phyloP scores from a whole-genome alignment of 2,888 invertebrate species.

The Crioceris asparagi region DNA sequence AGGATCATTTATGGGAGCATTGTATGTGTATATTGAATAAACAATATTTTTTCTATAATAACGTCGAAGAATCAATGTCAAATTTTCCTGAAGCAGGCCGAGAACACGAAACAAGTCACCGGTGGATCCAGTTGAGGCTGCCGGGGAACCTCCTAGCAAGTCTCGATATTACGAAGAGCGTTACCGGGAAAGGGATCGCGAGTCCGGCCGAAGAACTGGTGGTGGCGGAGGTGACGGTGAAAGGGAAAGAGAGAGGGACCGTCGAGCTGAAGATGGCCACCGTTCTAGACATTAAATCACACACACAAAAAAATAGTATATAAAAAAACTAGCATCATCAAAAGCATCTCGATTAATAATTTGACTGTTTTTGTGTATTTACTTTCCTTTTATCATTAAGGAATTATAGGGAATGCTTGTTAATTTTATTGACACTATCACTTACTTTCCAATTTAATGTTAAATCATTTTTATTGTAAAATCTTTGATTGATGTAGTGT shows the following conservation, averaged over 20 bases:
- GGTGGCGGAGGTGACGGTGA: conserved; percentile 55
- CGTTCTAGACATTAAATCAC: conserved; percentile 52
- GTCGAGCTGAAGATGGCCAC: conserved; percentile 56
- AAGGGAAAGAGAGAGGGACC: conserved; percentile 53
- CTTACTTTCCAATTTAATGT: too few relatives aligned
- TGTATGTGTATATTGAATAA: too few relatives aligned
- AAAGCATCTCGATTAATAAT: conserved; percentile 9
- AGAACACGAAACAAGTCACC: conserved; percentile 52
- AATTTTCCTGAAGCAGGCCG: conserved; percentile 29
- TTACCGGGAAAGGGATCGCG: conserved; percentile 55
- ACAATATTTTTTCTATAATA: too few relatives aligned
- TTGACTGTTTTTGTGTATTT: conserved; percentile 8
- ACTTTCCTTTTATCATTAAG: too few relatives aligned
- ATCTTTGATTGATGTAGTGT: too few relatives aligned
- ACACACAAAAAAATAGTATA: conserved; percentile 1
- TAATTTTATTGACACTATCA: too few relatives aligned
- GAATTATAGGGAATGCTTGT: too few relatives aligned
- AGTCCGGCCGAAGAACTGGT: conserved; percentile 44
- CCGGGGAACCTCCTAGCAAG: conserved; percentile 24
- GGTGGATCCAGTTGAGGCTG: conserved; percentile 42
- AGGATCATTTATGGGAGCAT: too few relatives aligned
- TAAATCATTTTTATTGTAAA: too few relatives aligned
- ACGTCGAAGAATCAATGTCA: too few relatives aligned
- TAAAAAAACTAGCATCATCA: conserved; percentile 10
- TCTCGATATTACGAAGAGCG: conserved; percentile 79